Evolutionary conservation across 1,140 invertebrate genomes (phyloP).

Genomic region (Galendromus occidentalis): DNA sequence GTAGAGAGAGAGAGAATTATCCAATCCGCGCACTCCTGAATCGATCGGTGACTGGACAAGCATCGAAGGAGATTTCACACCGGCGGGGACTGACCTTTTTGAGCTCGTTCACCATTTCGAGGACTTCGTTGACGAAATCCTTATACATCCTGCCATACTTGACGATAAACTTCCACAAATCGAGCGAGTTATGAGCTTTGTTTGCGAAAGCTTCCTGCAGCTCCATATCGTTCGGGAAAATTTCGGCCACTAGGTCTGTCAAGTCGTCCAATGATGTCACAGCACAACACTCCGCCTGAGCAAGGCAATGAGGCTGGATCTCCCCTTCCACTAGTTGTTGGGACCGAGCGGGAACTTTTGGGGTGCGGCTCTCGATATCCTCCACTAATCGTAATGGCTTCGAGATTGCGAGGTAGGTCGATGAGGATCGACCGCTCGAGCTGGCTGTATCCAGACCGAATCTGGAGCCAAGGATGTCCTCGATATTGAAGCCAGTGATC

Average conservation of each 20-base stretch:
- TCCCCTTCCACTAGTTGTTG: not conserved
- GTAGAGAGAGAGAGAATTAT: too few relatives aligned
- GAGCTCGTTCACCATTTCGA: conserved; percentile 7
- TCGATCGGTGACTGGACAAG: too few relatives aligned
- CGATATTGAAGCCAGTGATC: not conserved
- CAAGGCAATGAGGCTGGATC: not conserved
- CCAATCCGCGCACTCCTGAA: too few relatives aligned
- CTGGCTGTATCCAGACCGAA: not conserved
- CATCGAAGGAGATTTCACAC: too few relatives aligned
- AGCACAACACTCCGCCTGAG: not conserved
- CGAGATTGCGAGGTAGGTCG: not conserved
- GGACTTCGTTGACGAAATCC: conserved; percentile 1
- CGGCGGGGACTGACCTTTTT: not conserved
- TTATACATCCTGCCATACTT: conserved; percentile 9
- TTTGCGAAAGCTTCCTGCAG: not conserved
- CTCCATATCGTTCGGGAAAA: not conserved
- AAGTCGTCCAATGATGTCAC: not conserved
- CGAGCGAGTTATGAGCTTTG: not conserved
- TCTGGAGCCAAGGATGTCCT: not conserved
- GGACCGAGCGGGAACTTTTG: not conserved
- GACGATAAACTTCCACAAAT: conserved; percentile 5
- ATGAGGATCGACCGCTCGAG: not conserved
- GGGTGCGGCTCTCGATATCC: not conserved
- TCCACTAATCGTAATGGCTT: not conserved
- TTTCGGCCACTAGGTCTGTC: not conserved